A percentile compares a stretch with the other conserved stretches of the same genome.
Evolutionary conservation across 37 sponge, comb jelly and placozoan species (phyloP).

Genomic region (Sycon ciliatum): DNA sequence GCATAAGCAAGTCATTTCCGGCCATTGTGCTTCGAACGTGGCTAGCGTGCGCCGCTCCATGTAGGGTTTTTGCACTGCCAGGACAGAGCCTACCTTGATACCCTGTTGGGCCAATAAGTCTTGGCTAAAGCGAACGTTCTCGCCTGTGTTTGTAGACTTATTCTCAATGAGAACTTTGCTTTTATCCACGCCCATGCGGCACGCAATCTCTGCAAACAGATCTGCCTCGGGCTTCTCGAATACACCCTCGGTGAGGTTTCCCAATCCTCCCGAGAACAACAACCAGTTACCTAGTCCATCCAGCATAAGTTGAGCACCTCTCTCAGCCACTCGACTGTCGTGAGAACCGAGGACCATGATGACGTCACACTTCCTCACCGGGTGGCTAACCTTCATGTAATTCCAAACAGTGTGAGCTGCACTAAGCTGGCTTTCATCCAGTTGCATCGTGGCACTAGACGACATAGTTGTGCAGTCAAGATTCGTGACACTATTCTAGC

Average conservation of each 20-base stretch:
- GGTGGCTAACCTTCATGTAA: not conserved
- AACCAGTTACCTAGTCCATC: not conserved
- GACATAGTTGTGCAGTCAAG: too few species aligned
- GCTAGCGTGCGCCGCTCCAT: constrained; percentile 1
- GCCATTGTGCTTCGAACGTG: not conserved
- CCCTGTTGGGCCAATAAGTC: not conserved
- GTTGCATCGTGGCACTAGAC: too few species aligned
- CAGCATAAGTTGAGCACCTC: not conserved
- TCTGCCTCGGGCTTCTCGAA: not conserved
- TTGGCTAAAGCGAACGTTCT: not conserved
- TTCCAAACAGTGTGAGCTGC: not conserved
- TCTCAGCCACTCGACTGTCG: constrained; percentile 1
- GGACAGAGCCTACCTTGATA: not conserved
- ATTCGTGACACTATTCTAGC: too few species aligned
- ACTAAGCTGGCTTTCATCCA: not conserved
- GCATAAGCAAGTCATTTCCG: not conserved
- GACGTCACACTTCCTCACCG: not conserved
- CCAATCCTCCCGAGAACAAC: constrained; percentile 5
- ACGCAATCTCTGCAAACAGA: constrained; percentile 11
- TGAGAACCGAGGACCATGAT: not conserved
- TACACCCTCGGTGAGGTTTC: not conserved
- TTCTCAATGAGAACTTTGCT: not conserved
- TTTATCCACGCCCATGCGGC: not conserved
- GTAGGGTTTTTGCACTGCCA: constrained; percentile 5
- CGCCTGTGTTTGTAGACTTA: constrained; percentile 13